Conservation (phyloP, 2,113 vertebrate genomes). For the Ranitomeya variabilis region DNA sequence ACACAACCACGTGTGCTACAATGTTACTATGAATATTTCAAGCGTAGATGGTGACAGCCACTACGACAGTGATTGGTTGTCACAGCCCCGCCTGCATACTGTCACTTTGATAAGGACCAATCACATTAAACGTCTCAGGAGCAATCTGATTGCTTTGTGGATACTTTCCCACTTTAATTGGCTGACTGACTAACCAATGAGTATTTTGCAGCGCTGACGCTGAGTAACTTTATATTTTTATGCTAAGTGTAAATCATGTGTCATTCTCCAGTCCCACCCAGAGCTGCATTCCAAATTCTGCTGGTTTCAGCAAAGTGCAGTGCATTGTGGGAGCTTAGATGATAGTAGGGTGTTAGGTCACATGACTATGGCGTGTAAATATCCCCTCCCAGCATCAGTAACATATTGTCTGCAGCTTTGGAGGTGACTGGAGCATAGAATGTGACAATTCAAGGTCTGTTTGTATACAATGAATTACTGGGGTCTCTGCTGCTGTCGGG, state of each 20-base stretch:
- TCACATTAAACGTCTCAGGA: neutral
- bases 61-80: neutral
- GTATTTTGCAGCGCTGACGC: neutral
- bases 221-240: neutral
- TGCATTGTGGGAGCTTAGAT: neutral
- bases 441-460: neutral
- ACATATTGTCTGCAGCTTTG: neutral
- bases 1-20: neutral
- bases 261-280: neutral
- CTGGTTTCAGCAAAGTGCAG: neutral
- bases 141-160: too few species aligned
- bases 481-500: neutral
- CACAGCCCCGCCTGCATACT: neutral
- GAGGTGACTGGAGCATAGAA: neutral
- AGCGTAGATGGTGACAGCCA: neutral
- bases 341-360: neutral
- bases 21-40: neutral
- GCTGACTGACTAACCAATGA: neutral
- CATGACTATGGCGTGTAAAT: neutral
- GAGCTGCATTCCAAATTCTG: neutral
- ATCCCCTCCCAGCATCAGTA: neutral
- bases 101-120: neutral
- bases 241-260: neutral
- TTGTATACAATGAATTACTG: neutral
- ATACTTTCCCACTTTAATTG: neutral